Base-by-base conservation (phyloP, 2,113 vertebrate species). In the Colaptes auratus region DNA sequence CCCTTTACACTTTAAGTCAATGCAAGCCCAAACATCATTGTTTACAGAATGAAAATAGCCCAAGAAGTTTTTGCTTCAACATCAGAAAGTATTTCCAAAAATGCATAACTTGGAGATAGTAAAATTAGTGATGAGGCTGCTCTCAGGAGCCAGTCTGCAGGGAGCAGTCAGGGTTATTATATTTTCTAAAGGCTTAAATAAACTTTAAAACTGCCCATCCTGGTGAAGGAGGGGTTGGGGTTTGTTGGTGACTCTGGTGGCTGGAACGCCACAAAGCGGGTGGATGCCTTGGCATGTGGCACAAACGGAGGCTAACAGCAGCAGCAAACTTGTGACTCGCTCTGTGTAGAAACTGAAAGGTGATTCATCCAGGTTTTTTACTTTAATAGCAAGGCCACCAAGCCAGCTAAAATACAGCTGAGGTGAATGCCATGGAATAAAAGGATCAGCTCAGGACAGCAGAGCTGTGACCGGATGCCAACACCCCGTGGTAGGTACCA, bases 321-420 rank as follows among this genome's bases (percentile, higher is more conserved):
- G 95, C 92, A 95, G 89, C 94, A 58, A 77, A 75, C 66, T 88
- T 95, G 79, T 88, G 87, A 36, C 86, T 92, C 84, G 3, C 59
- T 91, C 95, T 39, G 5, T 69, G 6, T 58, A 87, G 85, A 88
- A 96, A 93, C 95, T 87, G 63, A 44, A 44, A 94, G 96, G 93
- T 97, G 96, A 98, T 96, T 98, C 97, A 98, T 96, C 73, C 83
- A 96, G 96, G 86, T 53, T 96, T 44, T 96, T 90, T 94, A 97
- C 89, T 97, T 97, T 95, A 96, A 97, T 73, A 93, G 91, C 86
- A 75, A 89, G 93, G 97, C 97, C 96, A 96, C 95, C 85, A 77
- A 93, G 88, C 92, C 96, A 97, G 96, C 90, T 92, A 96, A 96
- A 97, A 97, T 91, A 82, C 92, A 65, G 88, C 88, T 93, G 97